Percentiles rank a stretch among this genome's conserved stretches.
Evolutionary conservation across 2,888 invertebrate genomes (phyloP).

Genomic region (Ligdia adustata): DNA sequence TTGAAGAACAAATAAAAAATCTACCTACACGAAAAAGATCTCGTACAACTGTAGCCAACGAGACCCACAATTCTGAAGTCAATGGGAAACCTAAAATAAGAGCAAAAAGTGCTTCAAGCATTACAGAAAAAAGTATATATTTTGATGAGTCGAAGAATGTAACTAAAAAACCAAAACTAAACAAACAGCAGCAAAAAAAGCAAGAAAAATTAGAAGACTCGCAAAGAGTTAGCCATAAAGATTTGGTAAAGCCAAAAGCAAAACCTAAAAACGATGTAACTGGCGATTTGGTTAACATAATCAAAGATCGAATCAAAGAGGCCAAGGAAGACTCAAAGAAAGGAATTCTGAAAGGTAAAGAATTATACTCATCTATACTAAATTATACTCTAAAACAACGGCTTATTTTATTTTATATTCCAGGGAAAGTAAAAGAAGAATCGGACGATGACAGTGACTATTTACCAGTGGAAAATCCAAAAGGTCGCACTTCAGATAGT

Average conservation of each 20-base stretch:
- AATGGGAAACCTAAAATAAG: conserved; percentile 35
- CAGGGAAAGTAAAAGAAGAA: conserved; percentile 59
- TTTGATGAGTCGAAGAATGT: conserved; percentile 44
- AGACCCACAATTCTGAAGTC: conserved; percentile 11
- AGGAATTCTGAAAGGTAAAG: conserved; percentile 61
- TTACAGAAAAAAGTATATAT: conserved; percentile 64
- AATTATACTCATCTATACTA: neutral
- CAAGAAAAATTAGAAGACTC: conserved; percentile 50
- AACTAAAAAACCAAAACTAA: conserved; percentile 41
- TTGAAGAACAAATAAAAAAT: conserved; percentile 36
- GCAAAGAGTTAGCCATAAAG: conserved; percentile 69
- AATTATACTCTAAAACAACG: no score
- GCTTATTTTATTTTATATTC: conserved; percentile 30
- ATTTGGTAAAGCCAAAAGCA: conserved; percentile 52
- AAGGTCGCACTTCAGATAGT: conserved; percentile 50
- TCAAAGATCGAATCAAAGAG: conserved; percentile 76
- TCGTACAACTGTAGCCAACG: conserved; percentile 35
- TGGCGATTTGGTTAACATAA: conserved; percentile 77
- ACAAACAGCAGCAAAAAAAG: conserved; percentile 40
- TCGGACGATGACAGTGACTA: conserved; percentile 80
- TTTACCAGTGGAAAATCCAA: conserved; percentile 63
- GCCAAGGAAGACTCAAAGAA: conserved; percentile 66
- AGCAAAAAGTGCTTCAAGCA: conserved; percentile 59
- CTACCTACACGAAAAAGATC: conserved; percentile 41
- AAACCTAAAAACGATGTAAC: conserved; percentile 68